phyloP scores from a whole-genome alignment of 92 coral and sea anemone genomes.

The Zoanthus sansibaricus region DNA sequence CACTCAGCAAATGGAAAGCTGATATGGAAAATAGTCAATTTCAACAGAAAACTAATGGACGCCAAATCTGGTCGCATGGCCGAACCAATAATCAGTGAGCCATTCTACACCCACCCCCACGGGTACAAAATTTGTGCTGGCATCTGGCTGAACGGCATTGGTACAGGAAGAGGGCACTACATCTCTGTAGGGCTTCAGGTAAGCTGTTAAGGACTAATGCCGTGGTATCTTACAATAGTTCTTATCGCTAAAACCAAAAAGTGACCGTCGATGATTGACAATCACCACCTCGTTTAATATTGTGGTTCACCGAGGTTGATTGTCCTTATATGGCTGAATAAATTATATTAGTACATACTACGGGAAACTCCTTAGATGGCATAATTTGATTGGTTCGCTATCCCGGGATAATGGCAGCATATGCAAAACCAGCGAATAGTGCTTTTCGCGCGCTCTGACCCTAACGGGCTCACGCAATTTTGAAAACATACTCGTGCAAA shows the following conservation, averaged over 20 bases:
- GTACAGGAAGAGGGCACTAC: constrained; percentile 96
- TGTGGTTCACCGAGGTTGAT: too few species aligned
- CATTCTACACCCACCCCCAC: constrained; percentile 97
- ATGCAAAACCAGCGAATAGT: too few species aligned
- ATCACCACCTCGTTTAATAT: background rate
- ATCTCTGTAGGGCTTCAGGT: constrained; percentile 99
- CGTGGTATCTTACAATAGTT: background rate
- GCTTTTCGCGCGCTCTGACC: too few species aligned
- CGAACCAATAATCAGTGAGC: constrained; percentile 95
- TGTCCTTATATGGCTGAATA: too few species aligned
- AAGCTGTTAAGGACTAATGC: background rate
- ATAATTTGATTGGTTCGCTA: too few species aligned
- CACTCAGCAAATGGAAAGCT: constrained; percentile 91
- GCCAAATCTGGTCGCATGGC: constrained; percentile 92
- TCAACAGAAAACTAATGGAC: constrained; percentile 84
- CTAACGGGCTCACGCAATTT: too few species aligned
- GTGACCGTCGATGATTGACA: too few species aligned
- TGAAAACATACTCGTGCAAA: too few species aligned
- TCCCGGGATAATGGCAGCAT: too few species aligned
- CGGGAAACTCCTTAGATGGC: too few species aligned
- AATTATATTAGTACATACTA: too few species aligned
- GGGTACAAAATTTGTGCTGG: constrained; percentile 99
- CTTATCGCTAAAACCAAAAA: too few species aligned
- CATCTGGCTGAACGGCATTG: constrained; percentile 96
- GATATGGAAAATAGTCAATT: constrained; percentile 87